Percentiles rank a stretch among this genome's conserved stretches.
phyloP scores from a whole-genome alignment of 2,888 invertebrate genomes.

The Himalopsyche kuldschensis region DNA sequence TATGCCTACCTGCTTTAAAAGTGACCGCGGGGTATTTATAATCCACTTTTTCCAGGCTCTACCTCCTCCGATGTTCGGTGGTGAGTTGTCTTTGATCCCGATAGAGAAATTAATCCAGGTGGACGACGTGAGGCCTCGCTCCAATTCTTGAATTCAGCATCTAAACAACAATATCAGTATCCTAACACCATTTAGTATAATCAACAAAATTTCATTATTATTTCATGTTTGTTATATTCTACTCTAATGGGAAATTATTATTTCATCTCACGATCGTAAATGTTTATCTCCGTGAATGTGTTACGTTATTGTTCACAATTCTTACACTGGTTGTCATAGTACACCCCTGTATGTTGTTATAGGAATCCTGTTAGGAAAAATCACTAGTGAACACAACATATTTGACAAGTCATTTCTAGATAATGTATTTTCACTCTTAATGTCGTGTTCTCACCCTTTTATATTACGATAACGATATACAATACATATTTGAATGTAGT shows the following conservation, averaged over 20 bases:
- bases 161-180: not conserved
- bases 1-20: too few relatives aligned
- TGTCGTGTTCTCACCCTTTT: conserved; percentile 3
- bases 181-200: not conserved
- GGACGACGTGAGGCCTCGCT: conserved; percentile 59
- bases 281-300: not conserved
- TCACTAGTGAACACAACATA: not conserved
- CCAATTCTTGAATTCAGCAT: conserved; percentile 24
- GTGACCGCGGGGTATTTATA: too few relatives aligned
- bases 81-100: conserved; percentile 81
- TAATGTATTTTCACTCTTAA: conserved; percentile 3
- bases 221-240: not conserved
- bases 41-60: conserved; percentile 50
- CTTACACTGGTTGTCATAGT: not conserved
- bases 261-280: not conserved
- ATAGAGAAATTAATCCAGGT: conserved; percentile 80
- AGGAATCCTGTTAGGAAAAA: not conserved
- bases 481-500: not conserved
- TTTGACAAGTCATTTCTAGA: not conserved
- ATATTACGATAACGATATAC: not conserved
- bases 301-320: not conserved
- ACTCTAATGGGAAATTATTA: not conserved
- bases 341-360: not conserved
- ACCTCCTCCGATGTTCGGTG: conserved; percentile 73
- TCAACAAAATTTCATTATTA: not conserved